These are phyloP conservation scores for Leptosomus discolor DNA, from an alignment of 2,113 vertebrate species.

Conservation along the genomic window DNA sequence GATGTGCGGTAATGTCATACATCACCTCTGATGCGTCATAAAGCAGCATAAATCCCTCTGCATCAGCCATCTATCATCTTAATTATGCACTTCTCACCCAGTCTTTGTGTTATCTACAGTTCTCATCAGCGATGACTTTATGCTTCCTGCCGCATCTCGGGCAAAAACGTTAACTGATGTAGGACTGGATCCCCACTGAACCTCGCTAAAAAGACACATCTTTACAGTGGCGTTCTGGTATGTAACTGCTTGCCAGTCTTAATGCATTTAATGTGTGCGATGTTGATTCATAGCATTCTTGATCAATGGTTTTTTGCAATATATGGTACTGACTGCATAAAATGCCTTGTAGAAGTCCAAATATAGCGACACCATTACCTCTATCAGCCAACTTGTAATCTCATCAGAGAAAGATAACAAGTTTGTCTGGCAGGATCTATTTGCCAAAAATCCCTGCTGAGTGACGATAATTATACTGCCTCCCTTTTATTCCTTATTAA, in stretches of 20 bases:
- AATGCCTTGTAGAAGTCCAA: not conserved
- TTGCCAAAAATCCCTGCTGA: not conserved
- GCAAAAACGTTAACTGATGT: not conserved
- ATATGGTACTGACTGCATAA: not conserved
- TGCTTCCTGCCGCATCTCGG: not conserved
- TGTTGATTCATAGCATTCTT: not conserved
- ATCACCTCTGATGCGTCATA: not conserved
- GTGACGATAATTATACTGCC: not conserved
- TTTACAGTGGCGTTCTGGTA: not conserved
- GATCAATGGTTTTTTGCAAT: not conserved
- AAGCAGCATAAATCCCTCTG: not conserved
- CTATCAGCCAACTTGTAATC: not conserved
- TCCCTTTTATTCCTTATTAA: not conserved
- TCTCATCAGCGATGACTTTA: not conserved
- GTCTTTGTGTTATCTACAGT: not conserved
- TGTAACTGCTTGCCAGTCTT: not conserved
- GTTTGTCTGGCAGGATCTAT: not conserved
- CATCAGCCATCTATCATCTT: not conserved
- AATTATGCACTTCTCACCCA: not conserved
- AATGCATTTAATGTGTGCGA: not conserved
- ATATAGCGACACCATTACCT: not conserved
- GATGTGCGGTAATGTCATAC: not conserved
- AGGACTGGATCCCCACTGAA: not conserved
- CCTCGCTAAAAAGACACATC: not conserved
- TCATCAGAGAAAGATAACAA: not conserved